Evolutionary conservation across 2,113 vertebrate genomes (phyloP).

Genomic region (Sceloporus undulatus): DNA sequence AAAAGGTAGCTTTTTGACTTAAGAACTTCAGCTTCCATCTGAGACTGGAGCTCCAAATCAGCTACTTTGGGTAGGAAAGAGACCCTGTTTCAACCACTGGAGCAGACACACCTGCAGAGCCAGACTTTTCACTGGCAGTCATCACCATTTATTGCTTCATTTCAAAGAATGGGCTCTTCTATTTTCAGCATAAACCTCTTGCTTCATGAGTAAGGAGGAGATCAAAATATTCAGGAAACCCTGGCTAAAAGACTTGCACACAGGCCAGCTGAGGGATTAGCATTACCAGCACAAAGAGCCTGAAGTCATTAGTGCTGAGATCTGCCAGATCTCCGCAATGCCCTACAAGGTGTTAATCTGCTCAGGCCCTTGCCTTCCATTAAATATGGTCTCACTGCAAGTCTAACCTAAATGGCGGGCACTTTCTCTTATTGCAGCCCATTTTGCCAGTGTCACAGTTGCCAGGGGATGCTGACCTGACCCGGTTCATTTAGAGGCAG

Average conservation of each 20-base stretch:
- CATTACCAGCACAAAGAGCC: neutral
- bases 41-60: no score
- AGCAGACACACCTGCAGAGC: neutral
- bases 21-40: neutral
- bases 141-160: neutral
- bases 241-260: neutral
- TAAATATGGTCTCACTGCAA: neutral
- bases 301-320: constrained; percentile 15
- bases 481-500: neutral
- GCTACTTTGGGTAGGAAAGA: neutral
- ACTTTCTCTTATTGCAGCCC: neutral
- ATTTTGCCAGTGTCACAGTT: no score
- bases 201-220: neutral
- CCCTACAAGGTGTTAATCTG: constrained; percentile 19
- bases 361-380: neutral
- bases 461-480: neutral
- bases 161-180: constrained; percentile 10
- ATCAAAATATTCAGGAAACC: neutral
- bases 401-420: neutral
- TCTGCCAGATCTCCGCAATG: neutral
- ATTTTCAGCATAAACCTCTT: neutral
- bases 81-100: neutral
- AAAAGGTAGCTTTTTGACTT: no score
- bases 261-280: neutral
- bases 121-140: neutral